Percentiles rank a stretch among this genome's conserved stretches.
phyloP scores from a whole-genome alignment of 2,888 invertebrate species.

The Sericinus montela region DNA sequence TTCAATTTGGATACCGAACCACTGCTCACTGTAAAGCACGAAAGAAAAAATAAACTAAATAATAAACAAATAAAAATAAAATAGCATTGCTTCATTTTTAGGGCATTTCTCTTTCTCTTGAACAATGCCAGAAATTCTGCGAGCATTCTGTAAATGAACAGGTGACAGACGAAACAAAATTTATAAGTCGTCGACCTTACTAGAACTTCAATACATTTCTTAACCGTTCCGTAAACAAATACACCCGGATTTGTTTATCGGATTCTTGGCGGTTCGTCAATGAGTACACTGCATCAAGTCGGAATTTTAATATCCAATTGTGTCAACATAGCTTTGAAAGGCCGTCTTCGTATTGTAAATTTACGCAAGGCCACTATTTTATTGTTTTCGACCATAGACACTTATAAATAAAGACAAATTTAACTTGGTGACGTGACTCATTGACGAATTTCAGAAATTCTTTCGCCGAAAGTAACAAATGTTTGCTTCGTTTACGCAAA shows the following conservation, averaged over 20 bases:
- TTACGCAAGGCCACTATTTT: background rate
- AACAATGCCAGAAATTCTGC: background rate
- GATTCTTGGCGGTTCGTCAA: conserved; percentile 54
- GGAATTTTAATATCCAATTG: conserved; percentile 37
- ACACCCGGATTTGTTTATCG: conserved; percentile 29
- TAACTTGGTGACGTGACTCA: background rate
- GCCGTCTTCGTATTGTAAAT: background rate
- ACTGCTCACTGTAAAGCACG: too few species aligned
- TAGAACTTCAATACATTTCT: conserved; percentile 25
- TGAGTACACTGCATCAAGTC: conserved; percentile 38
- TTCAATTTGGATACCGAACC: too few species aligned
- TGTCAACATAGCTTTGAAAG: background rate
- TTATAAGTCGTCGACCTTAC: conserved; percentile 22
- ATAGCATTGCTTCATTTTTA: too few species aligned
- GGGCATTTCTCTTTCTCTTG: background rate
- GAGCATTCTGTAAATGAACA: background rate
- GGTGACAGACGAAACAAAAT: conserved; percentile 12
- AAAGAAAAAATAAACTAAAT: too few species aligned
- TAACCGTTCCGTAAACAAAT: conserved; percentile 27
- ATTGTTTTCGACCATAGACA: background rate
- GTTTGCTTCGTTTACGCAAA: background rate
- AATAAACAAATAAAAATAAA: too few species aligned
- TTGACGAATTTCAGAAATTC: background rate
- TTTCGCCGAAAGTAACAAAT: background rate
- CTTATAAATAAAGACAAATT: background rate